These are phyloP conservation scores for Heliconius cydno DNA, from an alignment of 2,888 invertebrate genomes.

Conservation along the genomic window DNA sequence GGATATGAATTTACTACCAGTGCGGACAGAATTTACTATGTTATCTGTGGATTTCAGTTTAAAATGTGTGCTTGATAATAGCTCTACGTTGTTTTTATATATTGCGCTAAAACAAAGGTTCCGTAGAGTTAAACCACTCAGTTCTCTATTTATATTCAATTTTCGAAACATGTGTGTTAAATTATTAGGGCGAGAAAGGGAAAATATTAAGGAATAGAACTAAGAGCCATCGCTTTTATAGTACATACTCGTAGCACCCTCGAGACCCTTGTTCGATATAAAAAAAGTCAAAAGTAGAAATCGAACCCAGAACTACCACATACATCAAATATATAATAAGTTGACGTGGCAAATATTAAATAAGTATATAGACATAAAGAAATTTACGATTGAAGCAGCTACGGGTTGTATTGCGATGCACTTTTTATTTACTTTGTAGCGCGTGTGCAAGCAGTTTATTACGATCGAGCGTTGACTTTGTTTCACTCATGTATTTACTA, in stretches of 20 bases:
- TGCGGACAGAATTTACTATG: background rate
- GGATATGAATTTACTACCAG: background rate
- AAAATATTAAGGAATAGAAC: too few relatives aligned
- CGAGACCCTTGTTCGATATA: too few relatives aligned
- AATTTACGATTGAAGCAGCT: constrained; percentile 17
- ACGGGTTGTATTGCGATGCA: constrained; percentile 21
- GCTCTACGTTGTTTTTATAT: background rate
- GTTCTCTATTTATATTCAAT: background rate
- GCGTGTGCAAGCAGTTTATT: constrained; percentile 7
- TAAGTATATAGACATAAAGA: background rate
- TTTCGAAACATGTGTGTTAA: background rate
- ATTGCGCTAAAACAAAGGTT: too few relatives aligned
- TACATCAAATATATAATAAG: background rate
- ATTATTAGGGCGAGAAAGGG: too few relatives aligned
- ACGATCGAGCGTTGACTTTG: background rate
- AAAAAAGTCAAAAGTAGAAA: background rate
- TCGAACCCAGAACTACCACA: background rate
- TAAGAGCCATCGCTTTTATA: too few relatives aligned
- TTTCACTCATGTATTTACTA: background rate
- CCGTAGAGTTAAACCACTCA: too few relatives aligned
- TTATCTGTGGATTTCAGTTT: background rate
- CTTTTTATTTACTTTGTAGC: constrained; percentile 29
- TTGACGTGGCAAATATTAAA: background rate
- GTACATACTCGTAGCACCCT: too few relatives aligned
- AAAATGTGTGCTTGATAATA: background rate